phyloP scores from a whole-genome alignment of 2,113 vertebrate species.

The Hippocampus comes region DNA sequence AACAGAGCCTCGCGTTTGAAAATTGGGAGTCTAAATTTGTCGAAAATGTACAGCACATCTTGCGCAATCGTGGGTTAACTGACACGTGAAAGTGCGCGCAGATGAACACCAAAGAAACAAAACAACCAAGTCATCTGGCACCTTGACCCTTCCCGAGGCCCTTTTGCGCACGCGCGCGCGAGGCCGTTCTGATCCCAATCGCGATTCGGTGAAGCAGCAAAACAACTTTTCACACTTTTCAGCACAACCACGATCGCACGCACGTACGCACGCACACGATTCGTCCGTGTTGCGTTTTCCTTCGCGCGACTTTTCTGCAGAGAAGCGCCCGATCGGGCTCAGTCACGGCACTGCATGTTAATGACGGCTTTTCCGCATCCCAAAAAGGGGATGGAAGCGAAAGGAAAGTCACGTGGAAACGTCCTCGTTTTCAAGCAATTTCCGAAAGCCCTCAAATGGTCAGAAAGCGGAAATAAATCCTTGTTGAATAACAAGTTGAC shows the following conservation, averaged over 20 bases:
- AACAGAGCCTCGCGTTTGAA: no score
- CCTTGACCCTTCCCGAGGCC: neutral
- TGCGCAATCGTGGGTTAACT: neutral
- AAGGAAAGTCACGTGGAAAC: neutral
- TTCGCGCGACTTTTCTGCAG: neutral
- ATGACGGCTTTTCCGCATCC: neutral
- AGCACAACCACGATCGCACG: neutral
- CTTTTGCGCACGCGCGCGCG: neutral
- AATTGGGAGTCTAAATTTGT: no score
- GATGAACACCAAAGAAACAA: neutral
- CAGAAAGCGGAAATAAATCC: neutral
- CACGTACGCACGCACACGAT: neutral
- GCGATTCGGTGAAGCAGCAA: neutral
- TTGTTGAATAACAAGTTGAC: neutral
- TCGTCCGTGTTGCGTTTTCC: neutral
- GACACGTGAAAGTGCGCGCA: neutral
- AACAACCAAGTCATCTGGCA: neutral
- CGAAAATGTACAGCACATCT: no score
- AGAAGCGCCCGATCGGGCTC: slow-evolving; percentile 2
- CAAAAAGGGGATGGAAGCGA: neutral
- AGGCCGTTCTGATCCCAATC: slow-evolving; percentile 3
- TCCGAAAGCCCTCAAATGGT: neutral
- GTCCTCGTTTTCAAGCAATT: neutral
- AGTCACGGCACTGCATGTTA: neutral
- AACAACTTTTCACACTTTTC: neutral